Evolutionary conservation across 2,888 invertebrate genomes (phyloP), one percentile per base, ranked within the genome.

Genomic region (Scotopteryx bipunctaria): DNA sequence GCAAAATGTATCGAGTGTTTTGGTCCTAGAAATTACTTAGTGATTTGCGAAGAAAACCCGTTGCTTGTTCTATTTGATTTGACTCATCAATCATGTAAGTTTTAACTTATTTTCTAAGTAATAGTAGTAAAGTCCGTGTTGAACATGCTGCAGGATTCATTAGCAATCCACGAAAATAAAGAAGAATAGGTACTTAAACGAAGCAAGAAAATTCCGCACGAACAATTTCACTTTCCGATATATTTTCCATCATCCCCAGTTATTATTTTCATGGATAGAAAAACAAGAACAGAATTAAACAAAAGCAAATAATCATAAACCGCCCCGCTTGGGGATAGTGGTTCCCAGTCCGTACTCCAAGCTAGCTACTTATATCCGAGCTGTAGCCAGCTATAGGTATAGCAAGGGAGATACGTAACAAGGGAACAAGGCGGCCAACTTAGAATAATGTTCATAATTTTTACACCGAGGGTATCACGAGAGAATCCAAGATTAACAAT

Each of bases 401-500:
- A 31, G 13, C 15, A 31, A 11, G 38, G 38, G 32, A 33, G 36
- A 33, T 45, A 42, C 42, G 38, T 37, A 46, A 52, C 47, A 54
- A 47, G 52, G 46, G 51, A 60, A 53, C 53, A 45, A 57, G 55
- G 42, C 56, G 46, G 48, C 58, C 63, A 68, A 71, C 69, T 72
- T 64, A 64, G 61, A 73, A 73, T 72, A 74, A 76, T 73, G 67
- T 68, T 71, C 75, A 72, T 78, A 81, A 75, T 81, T 82, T 80
- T 78, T 74, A 73, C 70, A 73, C 63, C 54, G 56, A 67, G 56
- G 63, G 67, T 66, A 71, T 73, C 77, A 72, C 71, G 70, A 73
- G 72, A 67, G 78, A 78, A 81, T 81, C 76, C 83, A 79, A 83
- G 85, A 88, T 87, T 86, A 87, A 86, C 85, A 86, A 86, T 84